Conservation (phyloP, 2,113 vertebrate genomes). For the Pteronura brasiliensis region DNA sequence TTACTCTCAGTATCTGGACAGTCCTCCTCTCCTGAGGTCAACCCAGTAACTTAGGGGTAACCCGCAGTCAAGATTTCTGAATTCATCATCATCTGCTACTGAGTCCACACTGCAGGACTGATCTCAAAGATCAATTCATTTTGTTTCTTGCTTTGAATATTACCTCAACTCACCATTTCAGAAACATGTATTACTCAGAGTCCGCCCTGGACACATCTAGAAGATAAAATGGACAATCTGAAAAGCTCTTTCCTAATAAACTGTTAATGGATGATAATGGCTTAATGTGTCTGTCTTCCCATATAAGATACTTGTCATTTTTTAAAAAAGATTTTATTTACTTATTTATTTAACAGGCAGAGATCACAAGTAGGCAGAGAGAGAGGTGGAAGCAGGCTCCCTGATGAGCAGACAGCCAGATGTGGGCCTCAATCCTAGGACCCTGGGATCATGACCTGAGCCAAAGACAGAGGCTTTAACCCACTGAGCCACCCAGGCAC, state of each 20-base stretch:
- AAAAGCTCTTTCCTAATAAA: slow-evolving; percentile 29
- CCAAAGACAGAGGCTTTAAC: too few species aligned
- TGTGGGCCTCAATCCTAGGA: too few species aligned
- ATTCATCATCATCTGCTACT: not conserved
- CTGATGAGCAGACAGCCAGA: too few species aligned
- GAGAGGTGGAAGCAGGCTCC: too few species aligned
- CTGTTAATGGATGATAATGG: not conserved
- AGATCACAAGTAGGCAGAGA: too few species aligned
- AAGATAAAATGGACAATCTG: not conserved
- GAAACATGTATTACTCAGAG: not conserved
- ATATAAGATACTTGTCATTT: not conserved
- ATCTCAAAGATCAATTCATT: not conserved
- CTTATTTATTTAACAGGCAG: too few species aligned
- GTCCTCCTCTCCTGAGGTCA: not conserved
- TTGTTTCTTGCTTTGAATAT: not conserved
- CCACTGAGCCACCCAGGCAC: too few species aligned
- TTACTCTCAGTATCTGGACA: not conserved
- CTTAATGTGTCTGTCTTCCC: not conserved
- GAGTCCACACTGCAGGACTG: not conserved
- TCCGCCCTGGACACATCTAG: not conserved
- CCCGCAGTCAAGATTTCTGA: not conserved
- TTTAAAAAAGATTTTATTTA: too few species aligned
- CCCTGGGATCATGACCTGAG: too few species aligned
- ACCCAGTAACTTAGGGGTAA: not conserved
- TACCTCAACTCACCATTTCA: not conserved